These are phyloP conservation scores for Hyperoodon ampullatus DNA, from an alignment of 2,113 vertebrate species.

Conservation along the genomic window DNA sequence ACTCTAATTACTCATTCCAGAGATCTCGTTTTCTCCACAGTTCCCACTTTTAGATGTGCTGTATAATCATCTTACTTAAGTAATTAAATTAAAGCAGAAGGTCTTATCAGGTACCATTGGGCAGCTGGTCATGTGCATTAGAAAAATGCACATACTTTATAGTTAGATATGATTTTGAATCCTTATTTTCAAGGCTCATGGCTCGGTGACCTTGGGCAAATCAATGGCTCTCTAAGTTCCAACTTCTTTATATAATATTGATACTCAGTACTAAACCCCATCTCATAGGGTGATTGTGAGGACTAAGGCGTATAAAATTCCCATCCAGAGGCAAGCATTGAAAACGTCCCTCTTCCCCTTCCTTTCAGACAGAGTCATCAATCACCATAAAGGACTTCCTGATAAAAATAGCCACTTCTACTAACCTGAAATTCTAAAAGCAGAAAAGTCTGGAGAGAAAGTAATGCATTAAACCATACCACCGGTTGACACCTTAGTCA, in stretches of 20 bases:
- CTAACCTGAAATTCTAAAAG: constrained; percentile 1
- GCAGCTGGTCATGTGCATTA: neutral
- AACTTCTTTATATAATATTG: neutral
- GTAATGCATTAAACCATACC: neutral
- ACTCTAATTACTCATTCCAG: neutral
- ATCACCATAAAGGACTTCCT: neutral
- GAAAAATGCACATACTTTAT: neutral
- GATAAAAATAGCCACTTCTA: neutral
- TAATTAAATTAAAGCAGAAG: neutral
- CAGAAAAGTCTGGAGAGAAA: neutral
- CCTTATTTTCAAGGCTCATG: neutral
- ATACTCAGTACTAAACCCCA: neutral
- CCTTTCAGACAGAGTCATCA: neutral
- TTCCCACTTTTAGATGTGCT: neutral
- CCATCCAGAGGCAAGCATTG: neutral
- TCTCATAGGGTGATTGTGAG: neutral
- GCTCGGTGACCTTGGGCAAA: neutral
- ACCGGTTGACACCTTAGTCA: neutral
- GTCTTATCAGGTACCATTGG: neutral
- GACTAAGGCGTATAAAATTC: neutral
- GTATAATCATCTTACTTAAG: neutral
- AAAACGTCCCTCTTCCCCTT: neutral
- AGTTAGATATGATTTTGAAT: neutral
- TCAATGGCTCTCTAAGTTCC: neutral
- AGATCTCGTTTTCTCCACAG: neutral